Conservation (phyloP, 2,113 vertebrate species). For the Antigone vipio region DNA sequence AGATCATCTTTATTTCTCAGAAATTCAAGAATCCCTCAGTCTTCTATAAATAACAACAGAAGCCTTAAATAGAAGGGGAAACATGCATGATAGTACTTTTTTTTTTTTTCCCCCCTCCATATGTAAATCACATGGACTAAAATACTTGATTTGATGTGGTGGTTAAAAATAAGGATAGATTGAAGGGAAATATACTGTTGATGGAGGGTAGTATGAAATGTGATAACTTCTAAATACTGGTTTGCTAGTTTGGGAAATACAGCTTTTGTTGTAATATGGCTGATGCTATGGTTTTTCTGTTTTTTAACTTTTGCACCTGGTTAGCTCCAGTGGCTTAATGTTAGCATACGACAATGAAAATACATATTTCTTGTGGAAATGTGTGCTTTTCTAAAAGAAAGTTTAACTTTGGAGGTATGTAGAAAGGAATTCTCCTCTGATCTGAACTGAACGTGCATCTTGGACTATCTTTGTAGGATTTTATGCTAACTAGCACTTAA, state of each 20-base stretch:
- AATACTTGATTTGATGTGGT: not conserved
- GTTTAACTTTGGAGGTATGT: not conserved
- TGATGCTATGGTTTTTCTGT: not conserved
- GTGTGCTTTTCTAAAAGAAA: not conserved
- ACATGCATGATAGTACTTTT: not conserved
- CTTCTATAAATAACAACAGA: constrained; percentile 24
- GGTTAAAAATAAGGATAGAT: not conserved
- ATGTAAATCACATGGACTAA: constrained; percentile 11
- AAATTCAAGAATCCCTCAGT: constrained; percentile 15
- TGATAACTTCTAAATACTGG: not conserved
- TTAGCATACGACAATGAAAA: not conserved
- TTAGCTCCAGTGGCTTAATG: not conserved
- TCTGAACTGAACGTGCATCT: not conserved
- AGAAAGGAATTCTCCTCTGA: not conserved
- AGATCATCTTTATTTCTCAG: not conserved
- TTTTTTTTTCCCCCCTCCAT: not conserved
- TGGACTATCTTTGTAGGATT: not conserved
- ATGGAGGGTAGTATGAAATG: not conserved
- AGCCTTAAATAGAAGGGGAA: constrained; percentile 29
- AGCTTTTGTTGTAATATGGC: not conserved
- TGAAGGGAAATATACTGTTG: not conserved
- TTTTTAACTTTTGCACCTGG: not conserved
- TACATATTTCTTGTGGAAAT: not conserved
- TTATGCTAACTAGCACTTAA: not conserved
- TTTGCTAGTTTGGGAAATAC: not conserved